Evolutionary conservation across 2,113 vertebrate species (phyloP).

Genomic region (Daphoenositta chrysoptera): DNA sequence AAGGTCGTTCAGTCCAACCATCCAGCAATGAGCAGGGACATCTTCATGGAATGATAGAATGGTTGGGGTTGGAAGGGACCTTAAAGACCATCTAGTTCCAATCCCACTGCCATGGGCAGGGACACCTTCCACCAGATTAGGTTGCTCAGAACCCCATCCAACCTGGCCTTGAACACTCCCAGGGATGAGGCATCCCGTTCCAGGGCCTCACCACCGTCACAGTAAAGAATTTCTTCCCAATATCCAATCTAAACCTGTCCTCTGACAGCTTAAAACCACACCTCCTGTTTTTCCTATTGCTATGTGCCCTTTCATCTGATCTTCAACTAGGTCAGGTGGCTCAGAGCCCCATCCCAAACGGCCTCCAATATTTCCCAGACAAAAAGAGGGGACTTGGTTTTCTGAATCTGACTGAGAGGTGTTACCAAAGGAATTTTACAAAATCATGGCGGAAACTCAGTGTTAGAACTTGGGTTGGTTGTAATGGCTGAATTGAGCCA

Average conservation of each 20-base stretch:
- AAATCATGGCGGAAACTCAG: background rate
- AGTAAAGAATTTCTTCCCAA: background rate
- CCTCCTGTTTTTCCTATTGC: background rate
- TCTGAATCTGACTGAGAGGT: background rate
- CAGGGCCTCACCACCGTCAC: background rate
- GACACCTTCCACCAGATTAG: background rate
- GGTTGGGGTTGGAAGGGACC: background rate
- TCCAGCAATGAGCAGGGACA: background rate
- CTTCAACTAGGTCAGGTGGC: background rate
- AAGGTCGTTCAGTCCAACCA: background rate
- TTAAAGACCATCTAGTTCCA: background rate
- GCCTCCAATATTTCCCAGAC: background rate
- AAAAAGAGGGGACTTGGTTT: background rate
- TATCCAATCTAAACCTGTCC: background rate
- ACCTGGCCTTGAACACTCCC: background rate
- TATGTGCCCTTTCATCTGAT: background rate
- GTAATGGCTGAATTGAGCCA: background rate
- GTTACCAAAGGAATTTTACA: background rate
- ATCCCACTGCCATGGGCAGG: background rate
- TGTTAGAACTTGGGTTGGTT: background rate
- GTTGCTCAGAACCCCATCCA: background rate
- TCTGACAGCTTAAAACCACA: background rate
- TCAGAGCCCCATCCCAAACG: background rate
- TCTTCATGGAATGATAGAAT: background rate
- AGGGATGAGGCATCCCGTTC: background rate